Conservation (phyloP, 1,140 invertebrate species). For the Lepidurus packardi region DNA sequence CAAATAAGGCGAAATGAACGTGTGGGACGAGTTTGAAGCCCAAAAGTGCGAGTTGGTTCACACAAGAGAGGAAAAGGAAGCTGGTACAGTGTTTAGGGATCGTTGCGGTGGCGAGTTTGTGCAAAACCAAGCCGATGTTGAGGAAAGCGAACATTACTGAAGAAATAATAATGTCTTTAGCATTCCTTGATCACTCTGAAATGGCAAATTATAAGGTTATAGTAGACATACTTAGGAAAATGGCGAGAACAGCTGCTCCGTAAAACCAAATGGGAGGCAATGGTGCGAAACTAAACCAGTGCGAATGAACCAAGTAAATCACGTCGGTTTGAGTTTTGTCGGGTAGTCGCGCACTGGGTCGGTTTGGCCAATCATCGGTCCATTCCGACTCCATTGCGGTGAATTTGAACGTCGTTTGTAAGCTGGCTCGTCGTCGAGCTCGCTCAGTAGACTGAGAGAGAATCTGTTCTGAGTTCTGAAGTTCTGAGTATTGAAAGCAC, state of each 20-base stretch:
- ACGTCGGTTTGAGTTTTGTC: background rate
- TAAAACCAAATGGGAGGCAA: background rate
- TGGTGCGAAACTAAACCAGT: constrained; percentile 10
- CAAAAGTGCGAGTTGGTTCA: background rate
- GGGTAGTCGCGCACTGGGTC: background rate
- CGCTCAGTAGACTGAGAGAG: too few species aligned
- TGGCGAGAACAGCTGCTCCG: background rate
- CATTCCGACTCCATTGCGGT: too few species aligned
- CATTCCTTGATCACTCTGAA: background rate
- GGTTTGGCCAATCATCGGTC: background rate
- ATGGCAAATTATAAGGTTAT: background rate
- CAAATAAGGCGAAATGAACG: background rate
- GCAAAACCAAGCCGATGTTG: background rate
- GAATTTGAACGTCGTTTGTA: too few species aligned
- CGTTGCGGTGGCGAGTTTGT: background rate
- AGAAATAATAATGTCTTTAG: background rate
- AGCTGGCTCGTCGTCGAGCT: too few species aligned
- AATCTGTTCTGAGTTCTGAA: too few species aligned
- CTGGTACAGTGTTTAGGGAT: background rate
- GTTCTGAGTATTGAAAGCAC: too few species aligned
- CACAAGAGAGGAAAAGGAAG: background rate
- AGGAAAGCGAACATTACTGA: background rate
- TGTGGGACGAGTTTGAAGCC: background rate
- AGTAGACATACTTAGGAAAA: background rate
- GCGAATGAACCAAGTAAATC: background rate